phyloP scores from a whole-genome alignment of 2,797 vertebrate species.

The Galagoides demidoff region DNA sequence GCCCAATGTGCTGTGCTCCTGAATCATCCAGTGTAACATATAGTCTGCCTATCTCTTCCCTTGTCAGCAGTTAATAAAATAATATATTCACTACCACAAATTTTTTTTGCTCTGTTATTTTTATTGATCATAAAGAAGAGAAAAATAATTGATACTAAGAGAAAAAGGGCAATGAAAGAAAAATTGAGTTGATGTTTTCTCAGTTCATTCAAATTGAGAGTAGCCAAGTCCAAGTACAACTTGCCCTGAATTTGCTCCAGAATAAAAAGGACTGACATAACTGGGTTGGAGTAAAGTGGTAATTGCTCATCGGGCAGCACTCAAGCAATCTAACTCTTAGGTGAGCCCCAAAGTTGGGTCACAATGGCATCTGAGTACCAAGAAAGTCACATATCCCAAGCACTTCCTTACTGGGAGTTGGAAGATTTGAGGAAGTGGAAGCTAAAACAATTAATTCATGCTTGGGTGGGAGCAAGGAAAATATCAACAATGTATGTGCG shows the following conservation, averaged over 20 bases:
- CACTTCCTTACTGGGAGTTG: not conserved
- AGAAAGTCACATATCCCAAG: not conserved
- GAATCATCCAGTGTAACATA: not conserved
- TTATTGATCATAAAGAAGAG: not conserved
- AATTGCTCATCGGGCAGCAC: not conserved
- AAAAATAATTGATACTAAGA: not conserved
- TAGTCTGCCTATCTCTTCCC: not conserved
- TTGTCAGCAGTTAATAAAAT: not conserved
- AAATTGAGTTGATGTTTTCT: not conserved
- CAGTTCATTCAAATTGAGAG: conserved; percentile 12
- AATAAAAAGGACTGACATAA: not conserved
- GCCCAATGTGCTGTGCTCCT: not conserved
- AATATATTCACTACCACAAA: not conserved
- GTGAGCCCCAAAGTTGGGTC: not conserved
- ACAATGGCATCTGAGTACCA: not conserved
- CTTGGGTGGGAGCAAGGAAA: not conserved
- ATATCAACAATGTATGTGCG: not conserved
- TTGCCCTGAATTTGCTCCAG: not conserved
- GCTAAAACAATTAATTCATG: not conserved
- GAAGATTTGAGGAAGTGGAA: not conserved
- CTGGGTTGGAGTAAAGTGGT: not conserved
- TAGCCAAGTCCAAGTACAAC: not conserved
- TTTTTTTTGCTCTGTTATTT: not conserved
- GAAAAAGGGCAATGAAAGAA: not conserved
- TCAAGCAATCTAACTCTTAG: not conserved